phyloP scores from a whole-genome alignment of 2,888 invertebrate genomes.

The Rhingia rostrata region DNA sequence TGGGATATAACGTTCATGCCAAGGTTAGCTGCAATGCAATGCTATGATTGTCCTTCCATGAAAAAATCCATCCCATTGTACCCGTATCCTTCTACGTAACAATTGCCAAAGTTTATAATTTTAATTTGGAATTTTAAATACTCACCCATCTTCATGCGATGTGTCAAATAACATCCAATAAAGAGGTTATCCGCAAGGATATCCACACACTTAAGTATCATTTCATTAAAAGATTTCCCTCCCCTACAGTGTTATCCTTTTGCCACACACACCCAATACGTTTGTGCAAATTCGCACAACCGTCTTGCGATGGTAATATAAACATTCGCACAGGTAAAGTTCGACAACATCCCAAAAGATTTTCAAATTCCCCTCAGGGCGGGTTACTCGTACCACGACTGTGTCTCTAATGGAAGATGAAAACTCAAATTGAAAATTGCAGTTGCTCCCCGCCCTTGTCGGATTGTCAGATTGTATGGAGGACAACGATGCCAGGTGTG shows the following conservation, averaged over 20 bases:
- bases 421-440: slow-evolving; percentile 73
- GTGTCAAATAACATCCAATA: slow-evolving; percentile 66
- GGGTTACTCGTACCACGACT: neutral
- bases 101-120: too few species aligned
- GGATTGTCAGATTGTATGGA: neutral
- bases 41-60: too few species aligned
- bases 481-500: slow-evolving; percentile 57
- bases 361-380: slow-evolving; percentile 40
- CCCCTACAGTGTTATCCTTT: slow-evolving; percentile 55
- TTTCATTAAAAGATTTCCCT: slow-evolving; percentile 71
- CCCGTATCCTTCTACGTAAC: too few species aligned
- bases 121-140: too few species aligned
- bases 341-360: slow-evolving; percentile 64
- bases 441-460: slow-evolving; percentile 11
- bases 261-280: slow-evolving; percentile 51
- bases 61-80: too few species aligned
- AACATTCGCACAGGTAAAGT: slow-evolving; percentile 65
- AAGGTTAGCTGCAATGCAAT: too few species aligned
- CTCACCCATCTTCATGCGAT: neutral
- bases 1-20: too few species aligned
- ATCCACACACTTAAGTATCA: slow-evolving; percentile 58
- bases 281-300: slow-evolving; percentile 62
- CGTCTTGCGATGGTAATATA: slow-evolving; percentile 69
- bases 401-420: slow-evolving; percentile 61
- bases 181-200: slow-evolving; percentile 47